Conservation (phyloP, 1,140 invertebrate species). For the Hyposmocoma kahamanoa region DNA sequence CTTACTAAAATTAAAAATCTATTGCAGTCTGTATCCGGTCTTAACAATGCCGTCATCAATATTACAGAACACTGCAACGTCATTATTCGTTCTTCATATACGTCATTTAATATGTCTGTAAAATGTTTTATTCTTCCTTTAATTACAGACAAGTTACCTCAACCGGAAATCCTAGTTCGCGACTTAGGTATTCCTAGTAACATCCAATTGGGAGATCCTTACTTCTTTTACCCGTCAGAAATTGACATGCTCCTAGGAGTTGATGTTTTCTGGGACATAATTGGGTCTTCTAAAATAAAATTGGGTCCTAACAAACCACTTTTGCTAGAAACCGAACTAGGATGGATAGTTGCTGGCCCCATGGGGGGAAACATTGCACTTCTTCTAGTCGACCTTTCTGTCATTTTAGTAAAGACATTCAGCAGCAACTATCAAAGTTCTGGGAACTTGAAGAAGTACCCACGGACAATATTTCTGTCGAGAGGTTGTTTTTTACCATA, state of each 20-base stretch:
- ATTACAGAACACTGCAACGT: constrained; percentile 11
- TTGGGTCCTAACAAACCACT: constrained; percentile 6
- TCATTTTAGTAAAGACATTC: constrained; percentile 5
- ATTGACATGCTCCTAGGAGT: constrained; percentile 10
- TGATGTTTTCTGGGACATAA: constrained; percentile 9
- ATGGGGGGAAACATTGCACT: not conserved
- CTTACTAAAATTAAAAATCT: not conserved
- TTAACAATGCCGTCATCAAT: constrained; percentile 9
- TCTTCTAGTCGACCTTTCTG: not conserved
- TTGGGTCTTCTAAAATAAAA: not conserved
- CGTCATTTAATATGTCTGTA: not conserved
- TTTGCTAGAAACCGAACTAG: constrained; percentile 7
- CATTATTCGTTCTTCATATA: constrained; percentile 2
- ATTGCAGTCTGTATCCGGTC: constrained; percentile 8
- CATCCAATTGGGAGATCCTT: constrained; percentile 10
- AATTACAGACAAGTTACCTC: constrained; percentile 8
- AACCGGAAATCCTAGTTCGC: not conserved
- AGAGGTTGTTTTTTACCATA: no score
- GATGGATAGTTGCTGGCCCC: constrained; percentile 12
- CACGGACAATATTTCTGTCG: not conserved
- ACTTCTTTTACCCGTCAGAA: constrained; percentile 4
- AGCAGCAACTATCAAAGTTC: not conserved
- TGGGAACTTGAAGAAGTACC: not conserved
- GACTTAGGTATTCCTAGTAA: constrained; percentile 7
- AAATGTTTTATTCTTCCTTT: constrained; percentile 12